Conservation (phyloP, 2,797 vertebrate species). For the Dryobates pubescens region DNA sequence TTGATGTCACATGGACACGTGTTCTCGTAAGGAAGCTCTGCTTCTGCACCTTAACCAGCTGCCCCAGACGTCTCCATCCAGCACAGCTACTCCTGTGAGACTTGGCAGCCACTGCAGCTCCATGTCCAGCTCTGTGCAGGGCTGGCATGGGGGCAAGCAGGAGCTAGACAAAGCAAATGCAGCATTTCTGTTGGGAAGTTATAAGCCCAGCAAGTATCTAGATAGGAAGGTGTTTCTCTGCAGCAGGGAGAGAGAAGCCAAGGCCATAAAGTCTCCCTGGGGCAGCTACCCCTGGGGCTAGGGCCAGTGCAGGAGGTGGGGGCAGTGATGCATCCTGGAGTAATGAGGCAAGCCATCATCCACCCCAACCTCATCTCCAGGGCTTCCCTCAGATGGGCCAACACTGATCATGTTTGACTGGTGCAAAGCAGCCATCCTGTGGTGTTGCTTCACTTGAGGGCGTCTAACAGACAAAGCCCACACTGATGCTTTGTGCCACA, state of each 20-base stretch:
- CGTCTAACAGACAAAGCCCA: not conserved
- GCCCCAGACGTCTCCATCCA: not conserved
- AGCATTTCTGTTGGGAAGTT: not conserved
- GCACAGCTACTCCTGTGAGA: not conserved
- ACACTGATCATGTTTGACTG: not conserved
- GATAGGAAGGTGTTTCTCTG: not conserved
- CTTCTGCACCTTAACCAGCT: not conserved
- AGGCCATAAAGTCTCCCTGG: not conserved
- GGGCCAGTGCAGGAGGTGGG: not conserved
- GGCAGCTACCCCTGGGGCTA: fast-evolving
- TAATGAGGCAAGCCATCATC: not conserved
- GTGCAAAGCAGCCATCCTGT: not conserved
- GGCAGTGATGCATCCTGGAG: no score
- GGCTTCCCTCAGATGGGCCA: not conserved
- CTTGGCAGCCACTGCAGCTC: fast-evolving
- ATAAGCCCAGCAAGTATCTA: not conserved
- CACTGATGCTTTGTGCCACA: fast-evolving
- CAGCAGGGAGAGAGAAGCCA: not conserved
- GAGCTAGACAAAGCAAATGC: not conserved
- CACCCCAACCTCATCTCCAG: not conserved
- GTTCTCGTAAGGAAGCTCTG: not conserved
- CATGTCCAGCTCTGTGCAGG: not conserved
- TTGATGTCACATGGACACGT: not conserved
- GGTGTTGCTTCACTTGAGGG: not conserved
- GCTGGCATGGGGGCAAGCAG: not conserved